A percentile compares a stretch with the other conserved stretches of the same genome.
These are phyloP conservation scores for Anas capensis DNA, from an alignment of 2,797 vertebrate genomes.

Conservation along the genomic window DNA sequence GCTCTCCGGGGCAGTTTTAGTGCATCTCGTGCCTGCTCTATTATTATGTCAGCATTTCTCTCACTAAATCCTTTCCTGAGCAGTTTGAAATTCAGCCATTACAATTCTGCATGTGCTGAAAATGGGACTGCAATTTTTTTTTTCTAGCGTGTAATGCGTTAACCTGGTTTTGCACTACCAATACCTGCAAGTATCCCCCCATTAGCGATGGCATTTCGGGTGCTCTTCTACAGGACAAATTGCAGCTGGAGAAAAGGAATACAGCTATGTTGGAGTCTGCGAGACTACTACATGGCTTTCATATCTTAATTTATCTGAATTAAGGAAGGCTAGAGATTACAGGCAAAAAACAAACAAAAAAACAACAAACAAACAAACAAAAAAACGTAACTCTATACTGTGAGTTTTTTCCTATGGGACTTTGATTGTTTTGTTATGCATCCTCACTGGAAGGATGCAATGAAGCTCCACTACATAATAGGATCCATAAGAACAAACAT, in stretches of 20 bases:
- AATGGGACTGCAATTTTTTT: background rate
- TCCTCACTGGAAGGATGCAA: background rate
- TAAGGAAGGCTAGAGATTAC: background rate
- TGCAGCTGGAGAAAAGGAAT: background rate
- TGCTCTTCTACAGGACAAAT: background rate
- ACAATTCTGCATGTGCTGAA: background rate
- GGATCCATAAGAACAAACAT: background rate
- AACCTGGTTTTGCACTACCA: background rate
- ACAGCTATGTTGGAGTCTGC: background rate
- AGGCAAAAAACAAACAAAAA: background rate
- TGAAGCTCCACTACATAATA: accelerated
- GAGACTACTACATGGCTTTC: background rate
- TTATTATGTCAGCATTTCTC: slow-evolving; percentile 49
- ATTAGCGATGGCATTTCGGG: background rate
- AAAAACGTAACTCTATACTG: accelerated
- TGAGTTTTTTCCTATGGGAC: background rate
- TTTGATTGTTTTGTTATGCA: too few relatives aligned
- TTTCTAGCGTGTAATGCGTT: background rate
- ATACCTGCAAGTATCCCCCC: background rate
- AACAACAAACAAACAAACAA: too few relatives aligned
- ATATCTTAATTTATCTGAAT: background rate
- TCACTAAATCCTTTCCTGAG: slow-evolving; percentile 22
- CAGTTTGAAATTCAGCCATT: slow-evolving; percentile 6
- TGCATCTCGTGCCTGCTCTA: background rate
- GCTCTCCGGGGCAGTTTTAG: slow-evolving; percentile 32